Evolutionary conservation across 1,140 invertebrate genomes (phyloP), one percentile per base, ranked within the genome.

Genomic region (Solenopsis invicta): DNA sequence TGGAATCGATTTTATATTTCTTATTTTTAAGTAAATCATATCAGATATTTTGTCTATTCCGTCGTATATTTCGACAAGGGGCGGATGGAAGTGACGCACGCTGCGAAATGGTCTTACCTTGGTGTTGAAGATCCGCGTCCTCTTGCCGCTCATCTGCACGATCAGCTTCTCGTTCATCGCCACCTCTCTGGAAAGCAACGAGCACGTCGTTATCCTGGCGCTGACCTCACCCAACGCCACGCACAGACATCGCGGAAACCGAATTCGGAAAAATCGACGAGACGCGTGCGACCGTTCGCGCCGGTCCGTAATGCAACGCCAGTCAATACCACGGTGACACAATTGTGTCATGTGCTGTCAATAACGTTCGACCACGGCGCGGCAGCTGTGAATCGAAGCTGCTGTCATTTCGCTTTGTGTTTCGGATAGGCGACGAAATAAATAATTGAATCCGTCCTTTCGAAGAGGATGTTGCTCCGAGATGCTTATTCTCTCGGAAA

Each of bases 91-190:
- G 34, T 24, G 45, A 34, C 29, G 34, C 48, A 8, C 10, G 61
- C 37, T n/a, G 18, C n/a, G n/a, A 34, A 3, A n/a, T 54, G 21
- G 8, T 24, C 16, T 96, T 96, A 98, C 97, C 96, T 98, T 98
- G 67, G 96, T 96, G 93, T 98, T 98, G 45, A 97, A 96, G 85
- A 99, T 97, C 86, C 97, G 96, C 84, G 98, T 98, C 92, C 97
- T 98, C 94, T 98, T 98, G 54, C 97, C 97, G 91, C 98, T 97
- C 98, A 98, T 98, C 94, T 98, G 97, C 86, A 98, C 97, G 92
- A 98, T 98, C 89, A 97, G 96, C 93, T 98, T 97, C 61, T 98
- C 97, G 89, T 97, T 97, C 97, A 98, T 97, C 90, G 98, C 97
- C 90, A 97, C 95, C 95, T 98, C 98, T 95, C 98, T 98, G 96